These are phyloP conservation scores for Psylliodes chrysocephalus DNA, from an alignment of 2,888 invertebrate genomes.

Conservation along the genomic window DNA sequence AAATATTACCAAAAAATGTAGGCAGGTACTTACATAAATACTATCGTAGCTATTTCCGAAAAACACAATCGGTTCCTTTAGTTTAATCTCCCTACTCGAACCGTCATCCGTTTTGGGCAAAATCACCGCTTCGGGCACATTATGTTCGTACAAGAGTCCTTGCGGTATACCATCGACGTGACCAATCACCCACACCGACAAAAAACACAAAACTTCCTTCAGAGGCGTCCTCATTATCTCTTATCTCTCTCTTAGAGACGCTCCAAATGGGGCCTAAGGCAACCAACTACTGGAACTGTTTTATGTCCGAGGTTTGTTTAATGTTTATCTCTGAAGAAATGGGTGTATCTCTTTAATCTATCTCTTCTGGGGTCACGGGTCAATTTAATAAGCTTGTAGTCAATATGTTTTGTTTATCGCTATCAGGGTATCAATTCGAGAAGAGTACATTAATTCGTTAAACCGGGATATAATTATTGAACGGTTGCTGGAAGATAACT, in stretches of 20 bases:
- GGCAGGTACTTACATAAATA: slow-evolving; percentile 86
- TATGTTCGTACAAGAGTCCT: slow-evolving; percentile 72
- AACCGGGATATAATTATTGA: neutral
- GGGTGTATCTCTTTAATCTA: no score
- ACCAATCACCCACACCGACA: slow-evolving; percentile 25
- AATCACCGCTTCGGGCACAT: slow-evolving; percentile 67
- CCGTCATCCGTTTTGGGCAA: slow-evolving; percentile 71
- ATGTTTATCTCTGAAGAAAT: slow-evolving; percentile 32
- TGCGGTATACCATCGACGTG: slow-evolving; percentile 61
- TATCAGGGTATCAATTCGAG: slow-evolving; percentile 10
- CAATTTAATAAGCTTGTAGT: slow-evolving; percentile 30
- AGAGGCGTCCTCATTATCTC: slow-evolving; percentile 38
- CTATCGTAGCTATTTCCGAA: slow-evolving; percentile 80
- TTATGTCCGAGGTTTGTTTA: slow-evolving; percentile 26
- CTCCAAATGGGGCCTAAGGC: neutral
- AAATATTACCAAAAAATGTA: no score
- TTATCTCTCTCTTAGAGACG: slow-evolving; percentile 18
- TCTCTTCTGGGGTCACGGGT: slow-evolving; percentile 43
- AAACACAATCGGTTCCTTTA: slow-evolving; percentile 81
- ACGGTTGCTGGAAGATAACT: neutral
- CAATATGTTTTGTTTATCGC: slow-evolving; percentile 28
- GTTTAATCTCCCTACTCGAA: slow-evolving; percentile 72
- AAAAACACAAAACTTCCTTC: slow-evolving; percentile 34
- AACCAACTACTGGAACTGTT: slow-evolving; percentile 22
- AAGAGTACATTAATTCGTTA: slow-evolving; percentile 4